These are phyloP conservation scores for Pangasianodon gigas DNA, from an alignment of 2,113 vertebrate species.

Conservation along the genomic window DNA sequence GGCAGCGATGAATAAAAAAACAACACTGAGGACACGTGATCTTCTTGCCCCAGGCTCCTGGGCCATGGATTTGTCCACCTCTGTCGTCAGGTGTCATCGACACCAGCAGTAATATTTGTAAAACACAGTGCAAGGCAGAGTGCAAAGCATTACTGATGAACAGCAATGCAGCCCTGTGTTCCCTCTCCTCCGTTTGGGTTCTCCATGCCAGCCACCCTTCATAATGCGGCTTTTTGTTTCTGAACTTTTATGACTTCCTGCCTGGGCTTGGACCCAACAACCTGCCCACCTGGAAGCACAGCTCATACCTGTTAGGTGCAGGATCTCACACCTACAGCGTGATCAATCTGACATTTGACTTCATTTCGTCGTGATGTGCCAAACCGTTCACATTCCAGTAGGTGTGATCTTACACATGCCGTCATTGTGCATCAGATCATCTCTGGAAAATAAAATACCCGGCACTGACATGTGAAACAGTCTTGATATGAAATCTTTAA, in stretches of 20 bases:
- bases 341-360: slow-evolving; percentile 20
- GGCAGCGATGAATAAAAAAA: neutral
- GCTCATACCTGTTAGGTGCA: slow-evolving; percentile 8
- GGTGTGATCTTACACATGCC: neutral
- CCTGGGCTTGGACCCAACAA: slow-evolving; percentile 22
- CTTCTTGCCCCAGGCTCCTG: neutral
- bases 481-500: neutral
- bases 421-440: neutral
- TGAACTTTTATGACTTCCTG: slow-evolving; percentile 9
- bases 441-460: neutral
- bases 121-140: neutral
- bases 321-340: slow-evolving; percentile 7
- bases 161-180: neutral
- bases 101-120: neutral
- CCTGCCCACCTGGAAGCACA: slow-evolving; percentile 9
- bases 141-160: neutral
- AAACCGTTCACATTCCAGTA: slow-evolving; percentile 9
- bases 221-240: slow-evolving; percentile 20
- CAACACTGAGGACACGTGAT: neutral
- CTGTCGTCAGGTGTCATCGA: neutral
- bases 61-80: neutral
- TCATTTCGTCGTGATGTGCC: neutral
- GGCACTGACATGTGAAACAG: neutral
- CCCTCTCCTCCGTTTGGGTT: slow-evolving; percentile 3
- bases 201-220: neutral